These are phyloP conservation scores for Pseudochromis fuscus DNA, from an alignment of 2,797 vertebrate species.

Conservation along the genomic window DNA sequence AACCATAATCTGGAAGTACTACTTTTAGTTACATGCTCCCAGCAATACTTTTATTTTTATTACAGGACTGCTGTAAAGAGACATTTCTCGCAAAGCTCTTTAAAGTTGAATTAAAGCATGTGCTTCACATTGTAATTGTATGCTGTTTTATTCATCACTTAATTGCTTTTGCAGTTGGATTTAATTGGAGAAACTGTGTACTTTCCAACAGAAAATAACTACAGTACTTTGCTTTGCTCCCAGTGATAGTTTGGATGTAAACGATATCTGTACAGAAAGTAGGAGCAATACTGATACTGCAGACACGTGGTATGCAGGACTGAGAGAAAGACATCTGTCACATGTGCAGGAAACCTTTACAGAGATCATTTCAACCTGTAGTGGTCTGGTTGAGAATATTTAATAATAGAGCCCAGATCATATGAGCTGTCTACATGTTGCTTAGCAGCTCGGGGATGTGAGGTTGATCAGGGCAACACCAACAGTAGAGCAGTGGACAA, in stretches of 20 bases:
- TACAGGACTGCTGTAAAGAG: background rate
- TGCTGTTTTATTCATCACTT: background rate
- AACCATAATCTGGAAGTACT: constrained; percentile 5
- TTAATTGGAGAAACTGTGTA: background rate
- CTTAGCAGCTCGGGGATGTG: background rate
- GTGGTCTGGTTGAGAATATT: background rate
- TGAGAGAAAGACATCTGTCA: background rate
- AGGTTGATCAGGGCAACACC: background rate
- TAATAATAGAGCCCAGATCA: constrained; percentile 12
- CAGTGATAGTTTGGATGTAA: no score
- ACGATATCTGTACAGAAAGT: background rate
- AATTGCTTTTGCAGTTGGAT: background rate
- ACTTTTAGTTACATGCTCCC: constrained; percentile 4
- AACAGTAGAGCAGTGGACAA: background rate
- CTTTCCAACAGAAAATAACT: background rate
- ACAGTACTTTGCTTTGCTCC: background rate
- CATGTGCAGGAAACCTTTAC: background rate
- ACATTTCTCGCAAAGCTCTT: background rate
- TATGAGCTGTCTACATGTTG: background rate
- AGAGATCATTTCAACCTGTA: background rate
- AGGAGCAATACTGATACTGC: background rate
- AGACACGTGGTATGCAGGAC: background rate
- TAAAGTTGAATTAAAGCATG: background rate
- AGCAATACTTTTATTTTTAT: constrained; percentile 16
- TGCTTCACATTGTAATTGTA: background rate